Evolutionary conservation across 1,140 invertebrate genomes (phyloP), one percentile per base, ranked within the genome.

Genomic region (Philopotamus ludificatus): DNA sequence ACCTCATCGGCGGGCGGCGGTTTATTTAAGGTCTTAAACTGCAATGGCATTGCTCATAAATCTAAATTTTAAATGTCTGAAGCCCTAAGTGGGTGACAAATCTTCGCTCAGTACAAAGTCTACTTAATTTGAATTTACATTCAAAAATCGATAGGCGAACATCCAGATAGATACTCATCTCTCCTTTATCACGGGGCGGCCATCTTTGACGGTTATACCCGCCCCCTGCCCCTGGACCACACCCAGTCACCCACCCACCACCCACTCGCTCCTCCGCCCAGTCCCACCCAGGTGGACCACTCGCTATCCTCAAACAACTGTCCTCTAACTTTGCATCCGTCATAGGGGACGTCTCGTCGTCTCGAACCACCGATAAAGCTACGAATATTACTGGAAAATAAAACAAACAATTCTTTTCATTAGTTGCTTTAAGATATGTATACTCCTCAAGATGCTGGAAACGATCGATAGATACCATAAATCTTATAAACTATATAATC

Each of bases 101-200:
- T 68, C 67, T 65, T 20, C 25, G n/a, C 44, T 47, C 65, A 25
- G 39, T 34, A 57, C 54, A 39, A n/a, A 22, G 16, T 44, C n/a
- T 53, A 21, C 50, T 21, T 53, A 60, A 59, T 64, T 45, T 62
- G 49, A 69, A 69, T 69, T 69, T 69, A 69, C 63, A 65, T 69
- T 65, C 63, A 62, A 44, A 47, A 62, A 69, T 69, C 67, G 67
- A 69, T 69, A 69, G 42, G 44, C 41, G 61, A 63, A 64, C 66
- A 68, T 50, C 54, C 64, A 53, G 61, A 63, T 63, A 42, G 47
- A 68, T 63, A 63, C 63, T 69, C 65, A 78, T 77, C 76, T 80
- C 78, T 77, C 79, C 76, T 80, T 78, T 78, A 81, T 81, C 79
- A 76, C 75, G 78, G 76, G 77, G 78, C 78, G 77, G 78, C 78